These are phyloP conservation scores for Patella pellucida DNA, from an alignment of 2,888 invertebrate species.

Conservation along the genomic window DNA sequence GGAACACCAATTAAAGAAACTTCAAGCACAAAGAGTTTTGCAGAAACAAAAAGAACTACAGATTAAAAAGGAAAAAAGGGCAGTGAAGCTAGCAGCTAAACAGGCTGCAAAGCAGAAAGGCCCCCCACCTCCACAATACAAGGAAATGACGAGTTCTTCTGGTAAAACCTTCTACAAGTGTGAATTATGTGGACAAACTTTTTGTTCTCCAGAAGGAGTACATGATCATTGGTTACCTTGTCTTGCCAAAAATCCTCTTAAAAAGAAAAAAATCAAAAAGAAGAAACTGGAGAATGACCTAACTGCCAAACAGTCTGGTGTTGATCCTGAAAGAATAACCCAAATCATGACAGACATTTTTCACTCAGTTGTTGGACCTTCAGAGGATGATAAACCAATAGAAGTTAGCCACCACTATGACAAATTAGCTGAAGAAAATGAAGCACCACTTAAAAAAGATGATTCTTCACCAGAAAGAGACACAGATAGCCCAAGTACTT, in stretches of 20 bases:
- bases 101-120: neutral
- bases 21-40: neutral
- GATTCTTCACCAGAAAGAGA: neutral
- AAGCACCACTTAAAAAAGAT: neutral
- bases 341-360: neutral
- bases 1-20: neutral
- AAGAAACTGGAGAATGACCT: neutral
- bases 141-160: constrained; percentile 36
- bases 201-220: constrained; percentile 36
- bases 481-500: neutral
- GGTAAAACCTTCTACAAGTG: constrained; percentile 37
- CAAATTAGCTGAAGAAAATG: constrained; percentile 5
- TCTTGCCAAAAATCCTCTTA: neutral
- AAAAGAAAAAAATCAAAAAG: neutral
- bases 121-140: constrained; percentile 25
- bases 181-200: constrained; percentile 32
- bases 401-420: neutral
- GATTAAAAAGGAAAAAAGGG: neutral
- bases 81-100: neutral
- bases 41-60: constrained; percentile 2
- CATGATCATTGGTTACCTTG: constrained; percentile 29
- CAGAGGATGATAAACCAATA: neutral
- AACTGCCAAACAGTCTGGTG: too few relatives aligned
- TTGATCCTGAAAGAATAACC: neutral
- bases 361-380: neutral